These are phyloP conservation scores for Aplochiton taeniatus DNA, from an alignment of 2,797 vertebrate genomes.

Conservation along the genomic window DNA sequence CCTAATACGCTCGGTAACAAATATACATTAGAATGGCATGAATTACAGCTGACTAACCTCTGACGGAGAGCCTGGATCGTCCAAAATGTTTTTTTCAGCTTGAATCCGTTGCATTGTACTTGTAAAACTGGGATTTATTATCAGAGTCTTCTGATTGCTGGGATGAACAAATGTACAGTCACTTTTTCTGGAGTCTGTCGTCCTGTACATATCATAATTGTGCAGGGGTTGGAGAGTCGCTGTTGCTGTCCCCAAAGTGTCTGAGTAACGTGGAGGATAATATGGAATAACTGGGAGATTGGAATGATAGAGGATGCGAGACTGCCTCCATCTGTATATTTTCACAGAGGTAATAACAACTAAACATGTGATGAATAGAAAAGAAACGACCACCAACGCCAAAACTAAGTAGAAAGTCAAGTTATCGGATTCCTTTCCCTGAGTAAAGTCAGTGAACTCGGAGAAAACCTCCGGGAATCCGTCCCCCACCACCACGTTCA, in stretches of 20 bases:
- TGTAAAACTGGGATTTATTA: slow-evolving; percentile 25
- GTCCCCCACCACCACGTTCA: slow-evolving; percentile 70
- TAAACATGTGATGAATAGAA: slow-evolving; percentile 60
- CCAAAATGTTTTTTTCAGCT: slow-evolving; percentile 15
- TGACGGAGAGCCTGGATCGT: background rate
- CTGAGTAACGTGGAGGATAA: slow-evolving; percentile 34
- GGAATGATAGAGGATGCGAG: slow-evolving; percentile 37
- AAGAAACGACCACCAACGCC: slow-evolving; percentile 58
- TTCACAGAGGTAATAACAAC: slow-evolving; percentile 41
- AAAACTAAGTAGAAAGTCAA: slow-evolving; percentile 66
- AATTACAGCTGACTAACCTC: background rate
- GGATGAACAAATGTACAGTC: slow-evolving; percentile 33
- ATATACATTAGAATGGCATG: too few species aligned
- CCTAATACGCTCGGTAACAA: too few species aligned
- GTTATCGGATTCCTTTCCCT: slow-evolving; percentile 39
- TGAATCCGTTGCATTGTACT: slow-evolving; percentile 19
- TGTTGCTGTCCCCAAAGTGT: background rate
- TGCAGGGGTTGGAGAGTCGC: background rate
- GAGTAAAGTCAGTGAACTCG: slow-evolving; percentile 59
- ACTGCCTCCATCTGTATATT: slow-evolving; percentile 44
- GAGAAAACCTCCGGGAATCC: slow-evolving; percentile 9
- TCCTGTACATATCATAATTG: slow-evolving; percentile 31
- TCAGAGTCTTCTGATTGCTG: slow-evolving; percentile 23
- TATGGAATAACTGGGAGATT: slow-evolving; percentile 49
- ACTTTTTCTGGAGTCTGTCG: slow-evolving; percentile 42